Conservation (phyloP, 2,797 vertebrate species). For the Ptychobarbus kaznakovi region DNA sequence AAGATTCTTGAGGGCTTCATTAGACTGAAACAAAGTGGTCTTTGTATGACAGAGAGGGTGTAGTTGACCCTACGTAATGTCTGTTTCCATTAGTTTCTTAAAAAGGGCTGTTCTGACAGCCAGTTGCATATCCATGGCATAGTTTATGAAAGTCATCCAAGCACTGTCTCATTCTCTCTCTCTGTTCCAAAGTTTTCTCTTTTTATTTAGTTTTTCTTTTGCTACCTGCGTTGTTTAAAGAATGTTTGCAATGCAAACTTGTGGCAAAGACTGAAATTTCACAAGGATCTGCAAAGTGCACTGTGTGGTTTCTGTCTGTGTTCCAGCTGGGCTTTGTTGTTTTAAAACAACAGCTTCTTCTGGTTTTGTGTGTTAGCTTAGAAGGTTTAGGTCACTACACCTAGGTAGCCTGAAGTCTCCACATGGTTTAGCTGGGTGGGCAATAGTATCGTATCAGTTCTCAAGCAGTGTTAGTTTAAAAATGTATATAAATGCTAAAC, state of each 20-base stretch:
- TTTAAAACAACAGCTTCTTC: background rate
- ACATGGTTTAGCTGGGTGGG: background rate
- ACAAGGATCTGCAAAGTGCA: slow-evolving; percentile 37
- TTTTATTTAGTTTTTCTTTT: background rate
- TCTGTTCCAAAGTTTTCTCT: background rate
- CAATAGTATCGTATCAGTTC: background rate
- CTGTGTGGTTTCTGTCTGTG: background rate
- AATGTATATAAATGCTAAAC: too few relatives aligned
- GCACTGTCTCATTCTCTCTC: background rate
- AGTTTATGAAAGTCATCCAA: background rate
- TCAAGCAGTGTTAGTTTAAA: too few relatives aligned
- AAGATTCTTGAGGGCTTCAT: slow-evolving; percentile 18
- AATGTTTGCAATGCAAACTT: slow-evolving; percentile 54
- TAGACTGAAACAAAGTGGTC: slow-evolving; percentile 28
- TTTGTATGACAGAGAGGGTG: slow-evolving; percentile 29
- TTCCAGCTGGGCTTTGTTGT: background rate
- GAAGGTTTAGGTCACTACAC: background rate
- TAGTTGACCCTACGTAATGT: slow-evolving; percentile 32
- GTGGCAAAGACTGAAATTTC: slow-evolving; percentile 35
- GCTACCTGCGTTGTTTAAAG: slow-evolving; percentile 14
- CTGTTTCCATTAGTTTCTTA: slow-evolving; percentile 53
- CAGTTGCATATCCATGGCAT: background rate
- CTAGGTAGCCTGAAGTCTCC: background rate
- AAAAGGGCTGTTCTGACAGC: slow-evolving; percentile 12
- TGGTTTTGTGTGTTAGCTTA: background rate